phyloP scores from a whole-genome alignment of 2,797 vertebrate species.

The Chelon labrosus region DNA sequence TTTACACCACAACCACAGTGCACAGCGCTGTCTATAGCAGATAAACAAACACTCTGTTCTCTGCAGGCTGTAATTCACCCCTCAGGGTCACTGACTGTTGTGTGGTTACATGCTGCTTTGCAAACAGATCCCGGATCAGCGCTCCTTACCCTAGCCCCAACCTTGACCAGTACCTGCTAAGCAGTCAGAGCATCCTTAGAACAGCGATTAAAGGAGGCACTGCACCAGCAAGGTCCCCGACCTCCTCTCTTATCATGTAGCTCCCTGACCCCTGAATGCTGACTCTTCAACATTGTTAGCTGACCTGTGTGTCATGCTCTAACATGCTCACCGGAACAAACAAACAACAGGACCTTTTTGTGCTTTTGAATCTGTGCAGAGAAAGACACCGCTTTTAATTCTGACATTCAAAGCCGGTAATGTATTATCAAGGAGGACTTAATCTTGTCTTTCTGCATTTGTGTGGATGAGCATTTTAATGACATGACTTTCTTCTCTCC shows the following conservation, averaged over 20 bases:
- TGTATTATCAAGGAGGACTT: conserved; percentile 8
- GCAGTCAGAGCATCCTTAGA: conserved; percentile 75
- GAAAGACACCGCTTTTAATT: conserved; percentile 20
- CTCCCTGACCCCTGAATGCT: conserved; percentile 79
- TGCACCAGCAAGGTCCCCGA: conserved; percentile 69
- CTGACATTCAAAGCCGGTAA: conserved; percentile 28
- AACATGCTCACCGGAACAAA: conserved; percentile 68
- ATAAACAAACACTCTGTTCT: conserved; percentile 79
- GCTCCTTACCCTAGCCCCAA: conserved; percentile 76
- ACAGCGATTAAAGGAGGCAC: conserved; percentile 77
- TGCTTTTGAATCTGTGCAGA: conserved; percentile 46
- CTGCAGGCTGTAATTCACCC: conserved; percentile 76
- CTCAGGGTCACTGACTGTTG: conserved; percentile 80
- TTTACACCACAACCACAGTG: conserved; percentile 69
- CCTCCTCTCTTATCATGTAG: conserved; percentile 83
- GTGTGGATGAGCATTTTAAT: conserved; percentile 25
- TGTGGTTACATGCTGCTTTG: conserved; percentile 79
- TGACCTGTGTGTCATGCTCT: conserved; percentile 76
- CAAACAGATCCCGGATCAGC: conserved; percentile 79
- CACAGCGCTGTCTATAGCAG: conserved; percentile 42
- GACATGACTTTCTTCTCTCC: conserved; percentile 29
- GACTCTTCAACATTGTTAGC: conserved; percentile 67
- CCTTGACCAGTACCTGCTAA: conserved; percentile 82
- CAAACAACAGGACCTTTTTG: conserved; percentile 39
- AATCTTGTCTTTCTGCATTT: conserved; percentile 10